phyloP scores from a whole-genome alignment of 2,888 invertebrate genomes.

The Papilio demoleus region DNA sequence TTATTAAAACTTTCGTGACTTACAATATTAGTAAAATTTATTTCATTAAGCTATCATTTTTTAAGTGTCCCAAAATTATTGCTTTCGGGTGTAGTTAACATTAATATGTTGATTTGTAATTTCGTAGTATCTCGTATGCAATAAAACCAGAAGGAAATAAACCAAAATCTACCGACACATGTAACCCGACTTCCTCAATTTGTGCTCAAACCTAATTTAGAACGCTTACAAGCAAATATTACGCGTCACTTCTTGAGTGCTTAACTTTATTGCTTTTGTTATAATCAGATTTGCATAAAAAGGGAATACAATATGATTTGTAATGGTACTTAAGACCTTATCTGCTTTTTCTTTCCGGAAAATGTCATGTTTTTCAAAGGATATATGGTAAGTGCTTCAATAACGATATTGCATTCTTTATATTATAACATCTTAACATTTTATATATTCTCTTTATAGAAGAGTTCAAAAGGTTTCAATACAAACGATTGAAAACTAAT shows the following conservation, averaged over 20 bases:
- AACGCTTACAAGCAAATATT: neutral
- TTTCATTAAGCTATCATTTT: no score
- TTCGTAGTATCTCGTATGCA: neutral
- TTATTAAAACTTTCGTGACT: no score
- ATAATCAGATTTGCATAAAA: neutral
- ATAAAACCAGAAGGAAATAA: neutral
- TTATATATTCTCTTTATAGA: no score
- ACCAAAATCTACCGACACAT: neutral
- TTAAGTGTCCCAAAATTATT: no score
- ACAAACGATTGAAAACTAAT: no score
- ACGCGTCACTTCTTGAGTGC: neutral
- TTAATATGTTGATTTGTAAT: no score
- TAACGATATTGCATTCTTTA: no score
- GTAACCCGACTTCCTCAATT: neutral
- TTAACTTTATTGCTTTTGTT: constrained; percentile 28
- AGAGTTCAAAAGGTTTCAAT: no score
- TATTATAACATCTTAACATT: no score
- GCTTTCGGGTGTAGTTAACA: no score
- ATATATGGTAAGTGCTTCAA: neutral
- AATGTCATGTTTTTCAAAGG: neutral
- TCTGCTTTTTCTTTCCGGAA: neutral
- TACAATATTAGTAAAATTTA: no score
- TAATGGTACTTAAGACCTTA: neutral
- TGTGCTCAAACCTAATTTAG: constrained; percentile 5
- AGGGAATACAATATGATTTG: neutral